Evolutionary conservation across 1,140 invertebrate genomes (phyloP).

Genomic region (Sipha flava): DNA sequence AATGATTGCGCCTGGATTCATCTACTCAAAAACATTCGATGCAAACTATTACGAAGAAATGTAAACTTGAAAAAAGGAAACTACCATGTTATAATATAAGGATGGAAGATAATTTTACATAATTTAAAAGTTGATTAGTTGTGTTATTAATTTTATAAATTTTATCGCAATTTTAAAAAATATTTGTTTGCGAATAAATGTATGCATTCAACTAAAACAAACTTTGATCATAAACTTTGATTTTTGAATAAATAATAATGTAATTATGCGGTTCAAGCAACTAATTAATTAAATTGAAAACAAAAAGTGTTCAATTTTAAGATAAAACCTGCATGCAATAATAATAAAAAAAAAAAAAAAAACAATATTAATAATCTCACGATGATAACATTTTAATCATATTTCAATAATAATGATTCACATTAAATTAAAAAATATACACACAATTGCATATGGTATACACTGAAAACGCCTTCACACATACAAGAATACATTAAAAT

Average conservation of each 20-base stretch:
- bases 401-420: no score
- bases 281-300: background rate
- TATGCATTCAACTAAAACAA: background rate
- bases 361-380: no score
- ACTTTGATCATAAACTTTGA: background rate
- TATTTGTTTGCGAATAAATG: background rate
- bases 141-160: background rate
- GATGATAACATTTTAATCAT: no score
- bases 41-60: background rate
- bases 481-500: no score
- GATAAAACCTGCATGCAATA: background rate
- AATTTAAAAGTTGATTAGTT: background rate
- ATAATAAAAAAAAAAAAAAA: no score
- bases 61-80: background rate
- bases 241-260: constrained; percentile 1
- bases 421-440: no score
- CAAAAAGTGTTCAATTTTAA: background rate
- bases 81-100: background rate
- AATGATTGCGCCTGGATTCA: background rate
- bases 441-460: no score
- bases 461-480: no score
- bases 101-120: background rate
- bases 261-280: background rate
- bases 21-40: background rate
- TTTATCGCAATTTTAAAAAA: background rate